A percentile compares a stretch with the other conserved stretches of the same genome.
phyloP scores from a whole-genome alignment of 1,140 invertebrate species.

The Amyelois transitella region DNA sequence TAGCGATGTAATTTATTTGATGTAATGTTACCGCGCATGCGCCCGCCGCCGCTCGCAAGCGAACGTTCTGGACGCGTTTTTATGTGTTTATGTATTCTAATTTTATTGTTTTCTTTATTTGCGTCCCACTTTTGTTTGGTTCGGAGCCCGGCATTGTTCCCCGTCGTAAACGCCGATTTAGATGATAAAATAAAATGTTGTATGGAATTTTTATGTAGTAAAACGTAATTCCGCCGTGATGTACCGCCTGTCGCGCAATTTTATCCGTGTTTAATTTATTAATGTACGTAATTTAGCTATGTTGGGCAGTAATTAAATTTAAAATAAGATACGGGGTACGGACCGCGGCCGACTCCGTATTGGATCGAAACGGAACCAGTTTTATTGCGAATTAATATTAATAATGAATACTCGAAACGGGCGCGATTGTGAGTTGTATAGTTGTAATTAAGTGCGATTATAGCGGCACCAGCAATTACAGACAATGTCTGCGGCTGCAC shows the following conservation, averaged over 20 bases:
- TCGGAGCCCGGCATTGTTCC: slow-evolving; percentile 66
- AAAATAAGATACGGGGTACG: slow-evolving; percentile 18
- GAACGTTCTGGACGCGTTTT: slow-evolving; percentile 61
- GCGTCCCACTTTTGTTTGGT: slow-evolving; percentile 73
- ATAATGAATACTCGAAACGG: slow-evolving; percentile 59
- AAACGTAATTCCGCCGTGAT: slow-evolving; percentile 39
- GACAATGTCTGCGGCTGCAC: slow-evolving; percentile 37
- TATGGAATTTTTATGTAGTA: slow-evolving; percentile 66
- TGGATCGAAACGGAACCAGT: slow-evolving; percentile 34
- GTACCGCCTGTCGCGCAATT: slow-evolving; percentile 16
- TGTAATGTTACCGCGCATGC: slow-evolving; percentile 49
- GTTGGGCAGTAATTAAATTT: slow-evolving; percentile 21
- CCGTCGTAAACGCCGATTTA: slow-evolving; percentile 71
- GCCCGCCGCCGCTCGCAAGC: slow-evolving; percentile 30
- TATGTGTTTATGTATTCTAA: slow-evolving; percentile 74
- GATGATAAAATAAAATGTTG: slow-evolving; percentile 73
- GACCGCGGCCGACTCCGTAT: neutral
- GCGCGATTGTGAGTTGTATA: slow-evolving; percentile 53
- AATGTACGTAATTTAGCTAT: neutral
- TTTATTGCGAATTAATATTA: slow-evolving; percentile 60
- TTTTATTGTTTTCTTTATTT: slow-evolving; percentile 75
- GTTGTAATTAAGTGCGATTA: slow-evolving; percentile 62
- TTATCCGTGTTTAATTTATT: neutral
- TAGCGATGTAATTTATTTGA: slow-evolving; percentile 34
- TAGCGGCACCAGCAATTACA: slow-evolving; percentile 45